phyloP scores from a whole-genome alignment of 2,113 vertebrate species.

The Seriola aureovittata region DNA sequence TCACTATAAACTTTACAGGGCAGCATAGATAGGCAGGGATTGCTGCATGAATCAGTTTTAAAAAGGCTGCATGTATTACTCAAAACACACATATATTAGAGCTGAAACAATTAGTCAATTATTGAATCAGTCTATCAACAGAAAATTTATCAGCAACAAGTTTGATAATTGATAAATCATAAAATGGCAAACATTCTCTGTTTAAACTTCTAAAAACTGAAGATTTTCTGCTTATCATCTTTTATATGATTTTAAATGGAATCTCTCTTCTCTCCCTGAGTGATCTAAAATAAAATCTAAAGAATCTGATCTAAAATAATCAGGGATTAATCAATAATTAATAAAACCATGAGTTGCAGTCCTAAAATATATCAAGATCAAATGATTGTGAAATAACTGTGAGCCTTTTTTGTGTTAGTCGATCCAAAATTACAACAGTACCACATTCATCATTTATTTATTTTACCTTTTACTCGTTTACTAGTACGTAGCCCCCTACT shows the following conservation, averaged over 20 bases:
- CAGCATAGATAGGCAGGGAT: background rate
- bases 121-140: background rate
- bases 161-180: no score
- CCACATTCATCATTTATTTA: background rate
- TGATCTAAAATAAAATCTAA: no score
- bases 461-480: background rate
- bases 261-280: no score
- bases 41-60: background rate
- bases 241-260: no score
- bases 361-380: background rate
- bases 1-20: background rate
- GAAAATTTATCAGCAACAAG: background rate
- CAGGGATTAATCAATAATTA: background rate
- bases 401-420: background rate
- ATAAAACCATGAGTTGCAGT: background rate
- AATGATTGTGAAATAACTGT: constrained; percentile 6
- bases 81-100: background rate
- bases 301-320: no score
- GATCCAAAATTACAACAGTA: background rate
- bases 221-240: no score
- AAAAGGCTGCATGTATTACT: background rate
- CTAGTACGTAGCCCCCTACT: background rate
- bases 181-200: background rate
- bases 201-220: background rate
- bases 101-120: background rate